Evolutionary conservation across 2,113 vertebrate species (phyloP), one percentile per base, ranked within the genome.

Genomic region (Neofelis nebulosa): DNA sequence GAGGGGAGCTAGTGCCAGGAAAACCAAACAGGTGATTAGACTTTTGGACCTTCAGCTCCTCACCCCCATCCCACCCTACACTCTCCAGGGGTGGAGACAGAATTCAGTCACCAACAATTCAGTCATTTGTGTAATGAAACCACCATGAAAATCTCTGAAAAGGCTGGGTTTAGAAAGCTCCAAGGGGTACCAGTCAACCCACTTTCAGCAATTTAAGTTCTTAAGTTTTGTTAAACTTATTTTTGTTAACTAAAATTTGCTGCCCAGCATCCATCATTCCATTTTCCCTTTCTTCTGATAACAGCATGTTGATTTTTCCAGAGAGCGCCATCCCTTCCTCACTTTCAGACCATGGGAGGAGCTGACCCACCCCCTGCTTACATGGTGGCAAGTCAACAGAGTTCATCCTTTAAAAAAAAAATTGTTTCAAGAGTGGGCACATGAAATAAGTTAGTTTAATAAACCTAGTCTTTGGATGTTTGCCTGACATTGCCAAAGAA

Each of bases 381-480:
- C 3, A 16, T 55, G 16, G 66, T 81, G 89, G 55, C n/a, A 12
- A 31, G n/a, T 66, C 31, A 76, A 52, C 8, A 45, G 45, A 83
- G 29, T 82, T 68, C n/a, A 69, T 63, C 23, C 38, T 78, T 90
- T 57, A 69, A 86, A 36, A 69, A n/a, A n/a, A 38, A 66, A 78
- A 23, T 48, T 76, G 61, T 76, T 83, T 96, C 21, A 76, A 33
- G 69, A 48, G 18, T 33, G 14, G 68, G 7, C 48, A 89, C 21
- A n/a, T 9, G 69, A 93, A 78, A 38, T 33, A 69, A 89, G 14
- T n/a, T 93, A 50, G 69, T 83, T 83, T 50, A 82, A 33, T 89
- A 48, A 89, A 68, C 50, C 33, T 7, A 93, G 48, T 41, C 61
- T 52, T 93, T 94, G 33, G n/a, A 41, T 63, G 79, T 84, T 89